Evolutionary conservation across 2,797 vertebrate species (phyloP).

Genomic region (Simalia tracyae): DNA sequence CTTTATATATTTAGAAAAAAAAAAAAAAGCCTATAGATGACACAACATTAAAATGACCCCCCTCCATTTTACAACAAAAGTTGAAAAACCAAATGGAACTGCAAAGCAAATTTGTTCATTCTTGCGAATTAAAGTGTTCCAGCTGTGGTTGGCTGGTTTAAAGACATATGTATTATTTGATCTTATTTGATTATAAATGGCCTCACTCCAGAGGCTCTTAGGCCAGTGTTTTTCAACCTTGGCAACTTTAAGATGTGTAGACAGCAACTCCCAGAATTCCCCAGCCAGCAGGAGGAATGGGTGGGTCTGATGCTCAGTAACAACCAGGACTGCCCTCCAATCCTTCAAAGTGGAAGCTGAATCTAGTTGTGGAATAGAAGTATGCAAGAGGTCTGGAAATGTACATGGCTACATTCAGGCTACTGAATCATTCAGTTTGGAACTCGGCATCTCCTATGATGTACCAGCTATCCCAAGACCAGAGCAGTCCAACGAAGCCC

Average conservation of each 20-base stretch:
- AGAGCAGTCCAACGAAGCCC: neutral
- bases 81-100: neutral
- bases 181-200: neutral
- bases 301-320: neutral
- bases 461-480: neutral
- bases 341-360: neutral
- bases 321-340: neutral
- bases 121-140: neutral
- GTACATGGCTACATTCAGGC: neutral
- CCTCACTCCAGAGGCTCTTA: neutral
- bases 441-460: neutral
- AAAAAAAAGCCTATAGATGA: neutral
- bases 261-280: neutral
- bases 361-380: neutral
- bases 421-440: neutral
- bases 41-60: neutral
- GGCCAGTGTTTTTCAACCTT: neutral
- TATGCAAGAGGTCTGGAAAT: neutral
- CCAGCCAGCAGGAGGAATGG: neutral
- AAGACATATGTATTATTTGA: neutral
- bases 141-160: neutral
- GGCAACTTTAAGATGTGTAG: neutral
- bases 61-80: neutral
- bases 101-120: neutral
- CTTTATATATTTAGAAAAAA: neutral